Evolutionary conservation across 2,797 vertebrate genomes (phyloP).

Genomic region (Scolopax rusticola): DNA sequence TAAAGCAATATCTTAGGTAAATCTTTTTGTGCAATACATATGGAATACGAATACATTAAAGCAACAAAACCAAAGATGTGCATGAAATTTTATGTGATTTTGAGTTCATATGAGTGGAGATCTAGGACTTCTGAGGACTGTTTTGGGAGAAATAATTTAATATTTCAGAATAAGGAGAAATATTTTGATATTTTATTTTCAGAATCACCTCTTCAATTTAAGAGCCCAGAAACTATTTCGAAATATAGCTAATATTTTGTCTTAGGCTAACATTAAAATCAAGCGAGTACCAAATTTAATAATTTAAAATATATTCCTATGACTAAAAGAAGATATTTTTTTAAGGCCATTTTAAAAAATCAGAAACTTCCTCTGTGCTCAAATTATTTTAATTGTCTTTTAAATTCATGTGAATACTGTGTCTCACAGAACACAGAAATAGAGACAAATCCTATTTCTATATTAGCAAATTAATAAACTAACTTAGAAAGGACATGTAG

Average conservation of each 20-base stretch:
- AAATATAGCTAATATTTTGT: not conserved
- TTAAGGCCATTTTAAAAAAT: not conserved
- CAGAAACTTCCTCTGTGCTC: not conserved
- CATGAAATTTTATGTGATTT: not conserved
- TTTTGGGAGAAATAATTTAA: not conserved
- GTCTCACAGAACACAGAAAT: not conserved
- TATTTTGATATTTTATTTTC: not conserved
- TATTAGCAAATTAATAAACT: not conserved
- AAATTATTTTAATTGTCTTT: not conserved
- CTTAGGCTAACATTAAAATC: not conserved
- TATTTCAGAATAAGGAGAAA: not conserved
- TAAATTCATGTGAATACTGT: not conserved
- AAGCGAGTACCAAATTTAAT: not conserved
- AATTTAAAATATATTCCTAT: not conserved
- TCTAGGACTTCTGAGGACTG: not conserved
- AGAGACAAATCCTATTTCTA: not conserved
- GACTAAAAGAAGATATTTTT: not conserved
- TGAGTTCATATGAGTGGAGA: not conserved
- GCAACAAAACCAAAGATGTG: not conserved
- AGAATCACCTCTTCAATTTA: not conserved
- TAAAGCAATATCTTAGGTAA: not conserved
- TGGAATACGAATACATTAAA: not conserved
- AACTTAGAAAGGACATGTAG: not conserved
- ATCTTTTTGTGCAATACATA: not conserved
- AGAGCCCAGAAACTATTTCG: not conserved